These are phyloP conservation scores for Anhinga rufa DNA, from an alignment of 2,113 vertebrate genomes.

Conservation along the genomic window DNA sequence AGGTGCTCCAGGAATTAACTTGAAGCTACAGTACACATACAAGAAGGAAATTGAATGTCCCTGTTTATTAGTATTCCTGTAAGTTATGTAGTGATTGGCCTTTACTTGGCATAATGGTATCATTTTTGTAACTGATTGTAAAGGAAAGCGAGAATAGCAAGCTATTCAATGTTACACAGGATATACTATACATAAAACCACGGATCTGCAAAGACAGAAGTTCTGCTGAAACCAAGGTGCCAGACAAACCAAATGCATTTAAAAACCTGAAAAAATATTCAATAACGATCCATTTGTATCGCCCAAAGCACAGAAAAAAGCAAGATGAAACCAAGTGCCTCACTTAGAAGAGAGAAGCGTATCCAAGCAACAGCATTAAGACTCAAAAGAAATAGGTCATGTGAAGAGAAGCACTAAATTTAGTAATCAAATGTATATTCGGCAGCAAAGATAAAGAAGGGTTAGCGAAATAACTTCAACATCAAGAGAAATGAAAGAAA, in stretches of 20 bases:
- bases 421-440: slow-evolving; percentile 50
- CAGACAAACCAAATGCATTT: background rate
- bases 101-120: background rate
- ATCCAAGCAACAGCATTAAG: slow-evolving; percentile 55
- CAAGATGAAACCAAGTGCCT: slow-evolving; percentile 28
- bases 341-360: background rate
- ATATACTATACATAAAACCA: background rate
- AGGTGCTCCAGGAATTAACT: background rate
- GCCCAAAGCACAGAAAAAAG: slow-evolving; percentile 1
- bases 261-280: background rate
- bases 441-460: slow-evolving; percentile 30
- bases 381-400: slow-evolving; percentile 50
- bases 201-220: background rate
- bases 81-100: background rate
- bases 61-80: background rate
- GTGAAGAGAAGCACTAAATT: slow-evolving; percentile 40
- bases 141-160: background rate
- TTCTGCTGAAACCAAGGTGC: slow-evolving; percentile 2
- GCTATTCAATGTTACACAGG: background rate
- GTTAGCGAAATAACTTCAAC: background rate
- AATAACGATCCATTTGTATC: background rate
- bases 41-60: background rate
- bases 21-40: background rate
- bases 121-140: background rate
- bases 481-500: slow-evolving; percentile 1